Evolutionary conservation across 2,113 vertebrate genomes (phyloP).

Genomic region (Myrmophylax atrothorax): DNA sequence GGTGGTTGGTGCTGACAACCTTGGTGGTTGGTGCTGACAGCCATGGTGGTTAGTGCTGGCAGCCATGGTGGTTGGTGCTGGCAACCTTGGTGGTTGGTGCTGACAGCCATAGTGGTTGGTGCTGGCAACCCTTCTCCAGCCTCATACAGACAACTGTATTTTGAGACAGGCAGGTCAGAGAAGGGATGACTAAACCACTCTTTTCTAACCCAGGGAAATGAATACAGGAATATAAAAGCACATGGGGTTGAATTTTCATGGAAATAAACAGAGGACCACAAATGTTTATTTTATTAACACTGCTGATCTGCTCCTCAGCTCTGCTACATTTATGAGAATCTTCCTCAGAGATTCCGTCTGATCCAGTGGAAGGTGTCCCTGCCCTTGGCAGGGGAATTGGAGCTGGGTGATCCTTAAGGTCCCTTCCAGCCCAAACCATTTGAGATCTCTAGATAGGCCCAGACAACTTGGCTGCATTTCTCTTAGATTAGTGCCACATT

Average conservation of each 20-base stretch:
- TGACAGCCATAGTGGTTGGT: background rate
- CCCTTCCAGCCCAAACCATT: background rate
- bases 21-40: too few relatives aligned
- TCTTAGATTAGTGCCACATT: background rate
- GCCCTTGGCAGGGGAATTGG: background rate
- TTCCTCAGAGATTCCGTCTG: background rate
- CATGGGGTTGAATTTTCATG: background rate
- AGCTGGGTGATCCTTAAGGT: background rate
- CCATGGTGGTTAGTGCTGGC: too few relatives aligned
- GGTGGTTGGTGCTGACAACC: too few relatives aligned
- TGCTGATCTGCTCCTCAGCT: background rate
- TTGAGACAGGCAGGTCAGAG: background rate
- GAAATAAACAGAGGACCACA: background rate
- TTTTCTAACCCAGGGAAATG: background rate
- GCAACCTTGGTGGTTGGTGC: too few relatives aligned
- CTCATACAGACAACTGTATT: background rate
- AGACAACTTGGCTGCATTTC: background rate
- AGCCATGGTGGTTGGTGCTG: too few relatives aligned
- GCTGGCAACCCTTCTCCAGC: background rate
- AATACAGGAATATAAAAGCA: background rate
- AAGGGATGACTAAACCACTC: background rate
- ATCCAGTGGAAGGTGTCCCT: background rate
- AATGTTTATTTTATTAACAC: background rate
- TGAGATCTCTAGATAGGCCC: background rate
- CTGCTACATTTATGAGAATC: background rate